phyloP scores from a whole-genome alignment of 2,888 invertebrate species.

The Pterostichus madidus region DNA sequence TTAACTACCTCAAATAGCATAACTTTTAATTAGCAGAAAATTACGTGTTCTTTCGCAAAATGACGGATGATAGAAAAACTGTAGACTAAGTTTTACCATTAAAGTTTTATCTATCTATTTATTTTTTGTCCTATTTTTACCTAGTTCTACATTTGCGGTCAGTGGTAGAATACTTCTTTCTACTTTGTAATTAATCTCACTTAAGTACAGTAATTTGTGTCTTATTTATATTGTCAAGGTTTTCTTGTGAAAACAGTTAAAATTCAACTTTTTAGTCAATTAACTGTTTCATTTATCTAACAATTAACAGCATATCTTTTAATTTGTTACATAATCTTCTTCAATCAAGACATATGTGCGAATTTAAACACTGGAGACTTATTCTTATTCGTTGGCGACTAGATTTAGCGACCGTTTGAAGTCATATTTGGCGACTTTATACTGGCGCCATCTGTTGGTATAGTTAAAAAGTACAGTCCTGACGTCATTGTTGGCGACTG shows the following conservation, averaged over 20 bases:
- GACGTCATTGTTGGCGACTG: too few species aligned
- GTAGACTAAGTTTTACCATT: conserved; percentile 22
- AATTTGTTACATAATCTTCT: too few species aligned
- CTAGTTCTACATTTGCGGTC: conserved; percentile 31
- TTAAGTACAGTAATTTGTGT: conserved; percentile 18
- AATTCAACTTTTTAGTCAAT: conserved; percentile 27
- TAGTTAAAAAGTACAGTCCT: too few species aligned
- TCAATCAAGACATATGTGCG: too few species aligned
- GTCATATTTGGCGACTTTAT: too few species aligned
- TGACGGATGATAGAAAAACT: conserved; percentile 12
- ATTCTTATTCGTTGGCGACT: too few species aligned
- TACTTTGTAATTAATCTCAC: conserved; percentile 18
- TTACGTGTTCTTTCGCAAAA: conserved; percentile 9
- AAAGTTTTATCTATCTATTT: conserved; percentile 33
- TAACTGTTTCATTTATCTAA: conserved; percentile 38
- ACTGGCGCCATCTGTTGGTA: too few species aligned
- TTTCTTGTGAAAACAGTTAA: neutral
- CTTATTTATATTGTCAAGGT: conserved; percentile 34
- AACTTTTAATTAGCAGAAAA: conserved; percentile 54
- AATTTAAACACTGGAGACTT: too few species aligned
- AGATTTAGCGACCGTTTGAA: too few species aligned
- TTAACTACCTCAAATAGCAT: conserved; percentile 3
- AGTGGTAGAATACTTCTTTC: conserved; percentile 14
- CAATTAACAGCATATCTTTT: neutral
- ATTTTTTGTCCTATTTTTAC: conserved; percentile 11